Evolutionary conservation across 2,797 vertebrate species (phyloP).

Genomic region (Diglossa cyanea): DNA sequence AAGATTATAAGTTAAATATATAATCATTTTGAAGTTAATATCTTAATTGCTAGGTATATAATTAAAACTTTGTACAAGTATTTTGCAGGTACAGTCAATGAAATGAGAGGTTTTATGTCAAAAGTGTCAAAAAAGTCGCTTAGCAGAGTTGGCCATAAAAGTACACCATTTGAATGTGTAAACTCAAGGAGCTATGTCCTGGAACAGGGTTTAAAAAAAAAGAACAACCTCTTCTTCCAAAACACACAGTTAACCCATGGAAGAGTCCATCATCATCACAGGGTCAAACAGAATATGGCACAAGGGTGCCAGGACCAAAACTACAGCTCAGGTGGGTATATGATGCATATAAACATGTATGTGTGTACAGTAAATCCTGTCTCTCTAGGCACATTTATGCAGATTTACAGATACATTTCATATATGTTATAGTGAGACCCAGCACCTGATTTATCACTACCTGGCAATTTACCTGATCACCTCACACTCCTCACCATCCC

Average conservation of each 20-base stretch:
- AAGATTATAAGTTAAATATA: not conserved
- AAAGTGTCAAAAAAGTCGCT: not conserved
- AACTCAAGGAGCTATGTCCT: not conserved
- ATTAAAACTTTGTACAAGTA: not conserved
- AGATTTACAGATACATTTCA: not conserved
- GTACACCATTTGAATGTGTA: not conserved
- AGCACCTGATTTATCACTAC: not conserved
- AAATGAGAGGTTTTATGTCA: not conserved
- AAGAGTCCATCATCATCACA: not conserved
- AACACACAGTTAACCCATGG: not conserved
- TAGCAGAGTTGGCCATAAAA: not conserved
- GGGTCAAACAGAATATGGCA: not conserved
- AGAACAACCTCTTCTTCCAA: not conserved
- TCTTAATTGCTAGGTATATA: not conserved
- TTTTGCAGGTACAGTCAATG: not conserved
- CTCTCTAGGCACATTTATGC: too few relatives aligned
- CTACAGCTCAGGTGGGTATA: not conserved
- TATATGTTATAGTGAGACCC: not conserved
- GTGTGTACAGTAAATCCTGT: not conserved
- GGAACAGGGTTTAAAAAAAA: not conserved
- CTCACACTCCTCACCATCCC: not conserved
- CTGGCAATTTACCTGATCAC: not conserved
- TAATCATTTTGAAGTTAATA: not conserved
- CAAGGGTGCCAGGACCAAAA: not conserved
- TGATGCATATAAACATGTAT: not conserved